Percentiles rank a stretch among this genome's conserved stretches.
Conservation (phyloP, 1,140 invertebrate genomes). For the Drosophila quadrilineata region DNA sequence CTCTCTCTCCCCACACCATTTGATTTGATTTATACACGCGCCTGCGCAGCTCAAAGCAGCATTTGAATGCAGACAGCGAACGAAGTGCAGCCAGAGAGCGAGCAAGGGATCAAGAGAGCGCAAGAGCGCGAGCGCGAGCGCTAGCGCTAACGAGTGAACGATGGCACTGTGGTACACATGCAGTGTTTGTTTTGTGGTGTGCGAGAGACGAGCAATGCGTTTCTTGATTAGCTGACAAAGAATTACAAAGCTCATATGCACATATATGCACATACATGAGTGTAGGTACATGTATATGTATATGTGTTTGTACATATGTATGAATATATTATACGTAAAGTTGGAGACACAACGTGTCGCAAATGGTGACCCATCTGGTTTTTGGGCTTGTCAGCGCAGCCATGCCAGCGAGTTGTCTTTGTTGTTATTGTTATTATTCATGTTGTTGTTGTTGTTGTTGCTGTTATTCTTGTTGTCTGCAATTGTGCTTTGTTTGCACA, state of each 20-base stretch:
- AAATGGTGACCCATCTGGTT: slow-evolving; percentile 40
- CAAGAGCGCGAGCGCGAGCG: background rate
- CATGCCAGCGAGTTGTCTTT: slow-evolving; percentile 11
- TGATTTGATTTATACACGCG: slow-evolving; percentile 41
- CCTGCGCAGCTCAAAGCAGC: slow-evolving; percentile 4
- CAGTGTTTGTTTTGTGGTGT: too few relatives aligned
- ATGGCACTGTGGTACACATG: too few relatives aligned
- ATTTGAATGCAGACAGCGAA: slow-evolving; percentile 22
- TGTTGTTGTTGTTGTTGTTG: slow-evolving; percentile 11
- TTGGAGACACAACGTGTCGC: slow-evolving; percentile 29
- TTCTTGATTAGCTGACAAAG: slow-evolving; percentile 41
- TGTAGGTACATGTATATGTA: background rate
- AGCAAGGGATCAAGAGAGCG: background rate
- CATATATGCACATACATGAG: background rate
- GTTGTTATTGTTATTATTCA: slow-evolving; percentile 6
- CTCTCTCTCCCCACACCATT: slow-evolving; percentile 32
- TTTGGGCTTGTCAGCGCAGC: slow-evolving; percentile 42
- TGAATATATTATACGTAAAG: background rate
- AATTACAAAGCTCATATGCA: slow-evolving; percentile 20
- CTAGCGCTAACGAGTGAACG: too few relatives aligned
- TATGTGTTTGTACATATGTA: background rate
- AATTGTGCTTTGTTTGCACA: slow-evolving; percentile 38
- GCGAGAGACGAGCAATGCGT: slow-evolving; percentile 15
- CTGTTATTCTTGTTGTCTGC: slow-evolving; percentile 13
- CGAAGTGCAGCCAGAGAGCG: background rate